Base-by-base conservation (phyloP, 2,113 vertebrate species). In the Verasper variegatus region DNA sequence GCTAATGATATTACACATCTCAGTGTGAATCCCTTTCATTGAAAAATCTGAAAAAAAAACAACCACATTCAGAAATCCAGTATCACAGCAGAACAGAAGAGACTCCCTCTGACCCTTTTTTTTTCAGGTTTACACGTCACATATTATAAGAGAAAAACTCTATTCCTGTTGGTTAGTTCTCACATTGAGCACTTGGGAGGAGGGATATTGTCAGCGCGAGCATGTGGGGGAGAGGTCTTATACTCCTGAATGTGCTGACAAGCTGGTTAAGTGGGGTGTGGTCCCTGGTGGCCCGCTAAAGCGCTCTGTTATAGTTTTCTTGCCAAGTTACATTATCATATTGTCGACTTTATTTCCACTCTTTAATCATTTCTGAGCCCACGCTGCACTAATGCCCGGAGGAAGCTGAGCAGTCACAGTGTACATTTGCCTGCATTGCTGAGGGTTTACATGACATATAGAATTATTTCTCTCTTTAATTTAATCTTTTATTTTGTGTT, bases 241-340 rank as follows among this genome's bases (percentile, higher is more conserved):
- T 51, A 72, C 59, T 76, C 52, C 65, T 74, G 71, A 89, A 89
- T 81, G 76, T 91, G 89, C 89, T 90, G 84, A 91, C 80, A 82
- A 66, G 76, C 69, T 76, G 64, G 76, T 83, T 80, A 80, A 85
- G 77, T 59, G 68, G 84, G 91, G 90, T 82, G 91, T 88, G 88
- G 90, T 86, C 83, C 72, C 80, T 68, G 62, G 71, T 83, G 82
- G 51, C 78, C 67, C 78, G 73, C 63, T 68, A 66, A 75, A 56
- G 51, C 23, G 15, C 69, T 84, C 69, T 68, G 74, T 84, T 83
- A 65, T 64, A 64, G 49, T 45, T 77, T 81, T 78, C 66, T 59
- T 82, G 86, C 68, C 74, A 88, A 83, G 72, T 89, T 62, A 85
- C 81, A 88, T 88, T 60, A 82, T 62, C 72, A 83, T 57, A 86